These are phyloP conservation scores for Stenopsyche tienmushanensis DNA, from an alignment of 1,140 invertebrate genomes.

Conservation along the genomic window DNA sequence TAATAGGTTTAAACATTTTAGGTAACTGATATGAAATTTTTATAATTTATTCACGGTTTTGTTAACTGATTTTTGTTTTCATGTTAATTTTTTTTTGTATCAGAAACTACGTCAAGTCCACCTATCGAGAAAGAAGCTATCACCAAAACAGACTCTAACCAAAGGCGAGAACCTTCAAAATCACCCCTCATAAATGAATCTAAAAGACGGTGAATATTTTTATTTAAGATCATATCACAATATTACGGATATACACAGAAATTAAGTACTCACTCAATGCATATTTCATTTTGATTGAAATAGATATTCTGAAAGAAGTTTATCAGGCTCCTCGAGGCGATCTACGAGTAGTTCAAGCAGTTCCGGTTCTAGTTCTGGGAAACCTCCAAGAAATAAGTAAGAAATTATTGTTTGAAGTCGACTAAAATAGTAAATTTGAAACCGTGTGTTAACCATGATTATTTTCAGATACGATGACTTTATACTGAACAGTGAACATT, in stretches of 20 bases:
- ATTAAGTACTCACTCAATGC: too few species aligned
- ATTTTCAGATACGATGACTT: slow-evolving; percentile 53
- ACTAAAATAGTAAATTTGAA: neutral
- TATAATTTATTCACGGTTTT: too few species aligned
- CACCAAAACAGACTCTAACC: neutral
- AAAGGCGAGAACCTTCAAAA: slow-evolving; percentile 21
- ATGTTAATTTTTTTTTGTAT: neutral
- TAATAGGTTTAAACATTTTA: too few species aligned
- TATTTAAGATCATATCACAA: neutral
- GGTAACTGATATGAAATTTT: too few species aligned
- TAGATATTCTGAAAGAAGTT: slow-evolving; percentile 30
- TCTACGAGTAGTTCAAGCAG: slow-evolving; percentile 36
- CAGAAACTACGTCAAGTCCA: neutral
- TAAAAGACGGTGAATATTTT: slow-evolving; percentile 3
- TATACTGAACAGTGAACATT: slow-evolving; percentile 53
- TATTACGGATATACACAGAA: neutral
- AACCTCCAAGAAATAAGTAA: slow-evolving; percentile 34
- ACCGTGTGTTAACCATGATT: neutral
- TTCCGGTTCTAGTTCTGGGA: slow-evolving; percentile 29
- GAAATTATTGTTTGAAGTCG: neutral
- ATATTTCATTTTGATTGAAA: too few species aligned
- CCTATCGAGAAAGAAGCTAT: neutral
- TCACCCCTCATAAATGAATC: neutral
- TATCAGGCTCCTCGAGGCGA: slow-evolving; percentile 28
- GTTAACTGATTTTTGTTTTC: too few species aligned